Conservation (phyloP, 2,888 invertebrate genomes). For the Hemistola chrysoprasaria region DNA sequence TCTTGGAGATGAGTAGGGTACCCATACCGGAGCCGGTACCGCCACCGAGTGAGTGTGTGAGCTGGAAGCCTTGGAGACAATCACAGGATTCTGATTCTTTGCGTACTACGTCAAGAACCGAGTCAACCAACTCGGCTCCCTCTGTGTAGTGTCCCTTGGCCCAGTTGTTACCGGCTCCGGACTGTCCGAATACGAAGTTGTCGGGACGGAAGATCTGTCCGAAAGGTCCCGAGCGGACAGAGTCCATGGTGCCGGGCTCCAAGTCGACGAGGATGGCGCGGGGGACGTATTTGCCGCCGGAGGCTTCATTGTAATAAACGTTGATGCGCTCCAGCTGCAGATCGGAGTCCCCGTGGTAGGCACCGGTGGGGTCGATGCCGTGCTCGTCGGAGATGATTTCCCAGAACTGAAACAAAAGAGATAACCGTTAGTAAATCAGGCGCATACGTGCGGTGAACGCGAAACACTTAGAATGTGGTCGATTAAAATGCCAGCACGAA, state of each 20-base stretch:
- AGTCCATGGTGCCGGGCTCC: slow-evolving; percentile 84
- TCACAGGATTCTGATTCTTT: slow-evolving; percentile 96
- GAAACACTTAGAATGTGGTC: slow-evolving; percentile 42
- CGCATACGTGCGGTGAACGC: slow-evolving; percentile 31
- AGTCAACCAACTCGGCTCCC: slow-evolving; percentile 85
- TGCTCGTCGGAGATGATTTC: slow-evolving; percentile 98
- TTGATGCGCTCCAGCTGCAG: slow-evolving; percentile 96
- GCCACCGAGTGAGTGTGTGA: slow-evolving; percentile 88
- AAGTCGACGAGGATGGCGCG: slow-evolving; percentile 72
- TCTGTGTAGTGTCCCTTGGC: slow-evolving; percentile 88
- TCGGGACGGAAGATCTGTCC: slow-evolving; percentile 89
- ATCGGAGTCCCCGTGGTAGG: slow-evolving; percentile 94
- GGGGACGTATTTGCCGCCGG: slow-evolving; percentile 78
- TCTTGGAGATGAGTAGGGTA: slow-evolving; percentile 93
- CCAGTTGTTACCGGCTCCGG: slow-evolving; percentile 84
- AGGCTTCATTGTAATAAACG: slow-evolving; percentile 98
- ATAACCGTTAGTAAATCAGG: slow-evolving; percentile 84
- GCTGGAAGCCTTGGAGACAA: slow-evolving; percentile 93
- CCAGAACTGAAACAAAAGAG: slow-evolving; percentile 87
- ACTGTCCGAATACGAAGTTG: slow-evolving; percentile 87
- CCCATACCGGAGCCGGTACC: slow-evolving; percentile 81
- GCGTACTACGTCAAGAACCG: slow-evolving; percentile 91
- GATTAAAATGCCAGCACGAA: slow-evolving; percentile 64
- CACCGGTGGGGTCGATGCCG: slow-evolving; percentile 95
- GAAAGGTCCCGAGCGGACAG: slow-evolving; percentile 86